phyloP scores from a whole-genome alignment of 2,888 invertebrate genomes.

The Ptychoptera contaminata region DNA sequence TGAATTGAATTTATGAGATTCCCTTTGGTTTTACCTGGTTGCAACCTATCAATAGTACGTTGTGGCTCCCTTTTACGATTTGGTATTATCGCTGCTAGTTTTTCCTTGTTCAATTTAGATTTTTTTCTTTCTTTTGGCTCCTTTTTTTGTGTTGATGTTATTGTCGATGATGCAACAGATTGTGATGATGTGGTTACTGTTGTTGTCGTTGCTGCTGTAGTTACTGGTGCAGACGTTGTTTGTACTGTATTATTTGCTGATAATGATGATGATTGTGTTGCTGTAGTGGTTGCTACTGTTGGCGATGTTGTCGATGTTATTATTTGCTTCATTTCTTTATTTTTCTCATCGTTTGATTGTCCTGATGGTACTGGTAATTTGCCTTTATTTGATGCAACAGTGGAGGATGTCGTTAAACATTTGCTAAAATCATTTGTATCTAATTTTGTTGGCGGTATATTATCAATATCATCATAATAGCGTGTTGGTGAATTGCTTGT shows the following conservation, averaged over 20 bases:
- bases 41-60: constrained; percentile 66
- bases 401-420: constrained; percentile 25
- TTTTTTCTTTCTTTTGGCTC: constrained; percentile 30
- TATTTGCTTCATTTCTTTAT: no score
- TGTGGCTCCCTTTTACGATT: constrained; percentile 54
- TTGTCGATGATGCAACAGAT: constrained; percentile 1
- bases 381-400: constrained; percentile 16
- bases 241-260: not conserved
- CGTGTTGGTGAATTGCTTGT: constrained; percentile 62
- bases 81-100: constrained; percentile 21
- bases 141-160: constrained; percentile 9
- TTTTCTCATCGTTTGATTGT: no score
- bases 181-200: constrained; percentile 5
- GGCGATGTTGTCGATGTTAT: constrained; percentile 5
- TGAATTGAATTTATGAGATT: constrained; percentile 58
- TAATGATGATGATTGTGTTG: constrained; percentile 19
- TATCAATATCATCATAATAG: constrained; percentile 45
- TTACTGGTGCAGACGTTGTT: constrained; percentile 10
- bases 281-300: constrained; percentile 12
- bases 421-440: constrained; percentile 32
- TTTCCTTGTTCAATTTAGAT: constrained; percentile 26
- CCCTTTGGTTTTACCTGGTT: constrained; percentile 78
- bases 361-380: no score
- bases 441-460: constrained; percentile 29
- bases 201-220: constrained; percentile 12